Conservation (phyloP, 1,140 invertebrate genomes). For the Drosophila yakuba region DNA sequence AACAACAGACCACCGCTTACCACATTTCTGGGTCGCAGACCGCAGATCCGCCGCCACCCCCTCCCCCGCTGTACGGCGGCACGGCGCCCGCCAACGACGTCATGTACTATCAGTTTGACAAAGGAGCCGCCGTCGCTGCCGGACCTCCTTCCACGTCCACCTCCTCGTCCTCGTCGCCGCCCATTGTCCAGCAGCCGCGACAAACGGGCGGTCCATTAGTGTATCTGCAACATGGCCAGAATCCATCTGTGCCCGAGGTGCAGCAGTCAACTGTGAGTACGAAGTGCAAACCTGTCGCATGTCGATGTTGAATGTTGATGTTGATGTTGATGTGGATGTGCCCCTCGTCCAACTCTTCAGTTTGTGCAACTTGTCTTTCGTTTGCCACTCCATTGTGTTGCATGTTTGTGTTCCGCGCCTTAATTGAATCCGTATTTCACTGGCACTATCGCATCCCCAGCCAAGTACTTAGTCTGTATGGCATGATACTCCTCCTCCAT, state of each 20-base stretch:
- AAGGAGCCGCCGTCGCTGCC: constrained; percentile 57
- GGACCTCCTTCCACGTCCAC: constrained; percentile 6
- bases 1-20: constrained; percentile 71
- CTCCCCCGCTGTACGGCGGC: constrained; percentile 70
- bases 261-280: constrained; percentile 84
- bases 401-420: constrained; percentile 49
- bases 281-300: constrained; percentile 70
- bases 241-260: constrained; percentile 64
- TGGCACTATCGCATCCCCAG: constrained; percentile 66
- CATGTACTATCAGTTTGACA: constrained; percentile 84
- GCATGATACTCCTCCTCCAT: constrained; percentile 38
- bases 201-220: constrained; percentile 77
- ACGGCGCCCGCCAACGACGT: constrained; percentile 79
- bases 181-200: constrained; percentile 79
- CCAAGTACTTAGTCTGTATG: constrained; percentile 58
- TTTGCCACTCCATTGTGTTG: constrained; percentile 38
- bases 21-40: constrained; percentile 82
- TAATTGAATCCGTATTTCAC: constrained; percentile 79
- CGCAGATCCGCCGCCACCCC: constrained; percentile 76
- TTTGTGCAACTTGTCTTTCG: constrained; percentile 39
- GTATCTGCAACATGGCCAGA: constrained; percentile 81
- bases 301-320: constrained; percentile 33
- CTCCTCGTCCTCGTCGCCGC: constrained; percentile 23
- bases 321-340: constrained; percentile 24
- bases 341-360: constrained; percentile 18